Conservation (phyloP, 2,797 vertebrate species). For the Ctenopoma multispine region DNA sequence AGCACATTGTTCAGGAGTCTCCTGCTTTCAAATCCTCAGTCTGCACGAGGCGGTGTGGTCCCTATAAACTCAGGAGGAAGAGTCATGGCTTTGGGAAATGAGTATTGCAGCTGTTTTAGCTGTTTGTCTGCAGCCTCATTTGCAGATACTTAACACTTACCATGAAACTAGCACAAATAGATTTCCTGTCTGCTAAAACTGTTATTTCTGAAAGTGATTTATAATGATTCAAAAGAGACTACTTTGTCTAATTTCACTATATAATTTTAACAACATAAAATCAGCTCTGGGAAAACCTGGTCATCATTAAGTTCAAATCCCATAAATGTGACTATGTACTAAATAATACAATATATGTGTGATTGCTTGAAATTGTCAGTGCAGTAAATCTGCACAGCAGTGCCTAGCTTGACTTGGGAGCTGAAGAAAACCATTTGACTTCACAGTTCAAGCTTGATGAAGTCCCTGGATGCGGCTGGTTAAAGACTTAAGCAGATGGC, state of each 20-base stretch:
- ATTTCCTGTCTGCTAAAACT: conserved; percentile 57
- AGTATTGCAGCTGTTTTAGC: conserved; percentile 60
- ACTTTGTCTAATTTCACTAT: conserved; percentile 61
- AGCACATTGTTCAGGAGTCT: conserved; percentile 41
- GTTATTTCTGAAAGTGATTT: conserved; percentile 64
- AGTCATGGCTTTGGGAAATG: conserved; percentile 44
- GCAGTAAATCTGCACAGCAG: conserved; percentile 76
- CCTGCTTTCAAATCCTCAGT: conserved; percentile 42
- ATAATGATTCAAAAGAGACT: conserved; percentile 52
- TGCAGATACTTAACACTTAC: conserved; percentile 71
- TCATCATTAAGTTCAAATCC: conserved; percentile 71
- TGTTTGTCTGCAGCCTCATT: conserved; percentile 66
- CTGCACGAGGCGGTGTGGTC: conserved; percentile 52
- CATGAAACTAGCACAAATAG: conserved; percentile 62
- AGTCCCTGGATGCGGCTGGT: conserved; percentile 81
- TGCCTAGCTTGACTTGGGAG: conserved; percentile 75
- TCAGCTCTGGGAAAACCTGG: conserved; percentile 69
- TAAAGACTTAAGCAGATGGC: conserved; percentile 87
- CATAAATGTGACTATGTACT: conserved; percentile 71
- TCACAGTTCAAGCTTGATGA: conserved; percentile 82
- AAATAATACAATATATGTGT: conserved; percentile 71
- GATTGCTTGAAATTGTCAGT: conserved; percentile 70
- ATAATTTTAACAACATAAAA: conserved; percentile 68
- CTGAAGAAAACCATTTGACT: conserved; percentile 81
- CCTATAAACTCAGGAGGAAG: conserved; percentile 15